A percentile compares a stretch with the other conserved stretches of the same genome.
Evolutionary conservation across 2,113 vertebrate genomes (phyloP).

Genomic region (Poicephalus gulielmi): DNA sequence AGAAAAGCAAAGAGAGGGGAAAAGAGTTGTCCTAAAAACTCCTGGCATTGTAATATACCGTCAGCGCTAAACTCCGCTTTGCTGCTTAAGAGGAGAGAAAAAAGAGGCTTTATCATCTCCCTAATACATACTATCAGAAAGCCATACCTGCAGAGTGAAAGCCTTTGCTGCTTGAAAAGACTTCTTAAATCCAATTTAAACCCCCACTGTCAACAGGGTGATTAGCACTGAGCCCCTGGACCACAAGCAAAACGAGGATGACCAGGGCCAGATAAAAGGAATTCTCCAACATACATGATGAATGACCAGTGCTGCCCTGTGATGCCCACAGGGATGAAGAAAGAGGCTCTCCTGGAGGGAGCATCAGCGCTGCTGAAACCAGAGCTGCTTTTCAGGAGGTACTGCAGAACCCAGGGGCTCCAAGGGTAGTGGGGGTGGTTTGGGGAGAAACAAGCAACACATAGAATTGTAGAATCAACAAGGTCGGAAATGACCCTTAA

Average conservation of each 20-base stretch:
- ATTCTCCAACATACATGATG: neutral
- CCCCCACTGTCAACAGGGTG: neutral
- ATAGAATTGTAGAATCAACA: neutral
- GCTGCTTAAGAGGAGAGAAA: neutral
- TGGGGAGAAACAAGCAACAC: neutral
- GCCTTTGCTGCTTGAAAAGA: neutral
- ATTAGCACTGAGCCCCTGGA: neutral
- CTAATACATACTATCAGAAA: neutral
- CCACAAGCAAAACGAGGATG: neutral
- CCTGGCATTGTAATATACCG: neutral
- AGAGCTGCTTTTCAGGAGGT: neutral
- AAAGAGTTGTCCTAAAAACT: neutral
- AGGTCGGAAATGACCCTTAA: neutral
- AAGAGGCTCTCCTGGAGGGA: neutral
- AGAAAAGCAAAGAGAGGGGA: neutral
- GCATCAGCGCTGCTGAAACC: neutral
- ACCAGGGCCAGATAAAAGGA: neutral
- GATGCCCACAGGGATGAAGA: rapidly evolving
- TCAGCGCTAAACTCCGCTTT: neutral
- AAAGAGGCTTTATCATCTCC: neutral
- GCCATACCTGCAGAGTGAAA: slow-evolving; percentile 1
- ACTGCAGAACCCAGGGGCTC: neutral
- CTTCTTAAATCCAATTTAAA: slow-evolving; percentile 42
- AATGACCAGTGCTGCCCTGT: neutral
- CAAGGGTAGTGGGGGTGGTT: neutral